Evolutionary conservation across 2,113 vertebrate species (phyloP).

Genomic region (Collichthys lucidus): DNA sequence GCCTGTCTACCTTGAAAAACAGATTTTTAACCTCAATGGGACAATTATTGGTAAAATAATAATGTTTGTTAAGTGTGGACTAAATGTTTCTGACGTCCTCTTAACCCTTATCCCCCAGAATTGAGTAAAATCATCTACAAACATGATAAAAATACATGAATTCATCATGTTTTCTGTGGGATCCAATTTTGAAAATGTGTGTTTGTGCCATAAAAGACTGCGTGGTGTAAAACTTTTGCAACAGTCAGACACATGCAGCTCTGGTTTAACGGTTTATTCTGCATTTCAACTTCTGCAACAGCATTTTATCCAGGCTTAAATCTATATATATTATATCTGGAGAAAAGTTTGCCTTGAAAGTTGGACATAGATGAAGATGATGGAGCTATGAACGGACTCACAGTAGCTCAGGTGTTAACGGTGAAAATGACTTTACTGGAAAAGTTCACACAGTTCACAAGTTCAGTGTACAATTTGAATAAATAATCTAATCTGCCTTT

Average conservation of each 20-base stretch:
- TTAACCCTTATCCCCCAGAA: neutral
- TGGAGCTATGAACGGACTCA: neutral
- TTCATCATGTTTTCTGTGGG: no score
- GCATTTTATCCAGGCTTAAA: neutral
- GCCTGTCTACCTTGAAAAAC: neutral
- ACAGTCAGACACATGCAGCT: no score
- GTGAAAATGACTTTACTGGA: neutral
- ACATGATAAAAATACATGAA: no score
- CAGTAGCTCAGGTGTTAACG: neutral
- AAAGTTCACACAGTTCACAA: neutral
- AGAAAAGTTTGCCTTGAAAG: neutral
- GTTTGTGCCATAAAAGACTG: neutral
- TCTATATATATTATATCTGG: no score
- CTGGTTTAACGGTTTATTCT: neutral
- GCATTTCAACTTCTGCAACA: neutral
- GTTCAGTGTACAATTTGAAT: conserved; percentile 17
- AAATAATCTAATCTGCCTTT: neutral
- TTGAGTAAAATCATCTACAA: neutral
- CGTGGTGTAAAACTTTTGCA: no score
- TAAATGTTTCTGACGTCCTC: neutral
- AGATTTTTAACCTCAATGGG: no score
- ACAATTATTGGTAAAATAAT: no score
- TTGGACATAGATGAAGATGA: neutral
- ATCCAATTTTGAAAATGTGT: neutral
- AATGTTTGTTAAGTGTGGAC: neutral